Conservation (phyloP, 2,113 vertebrate species). For the Hyaena hyaena region DNA sequence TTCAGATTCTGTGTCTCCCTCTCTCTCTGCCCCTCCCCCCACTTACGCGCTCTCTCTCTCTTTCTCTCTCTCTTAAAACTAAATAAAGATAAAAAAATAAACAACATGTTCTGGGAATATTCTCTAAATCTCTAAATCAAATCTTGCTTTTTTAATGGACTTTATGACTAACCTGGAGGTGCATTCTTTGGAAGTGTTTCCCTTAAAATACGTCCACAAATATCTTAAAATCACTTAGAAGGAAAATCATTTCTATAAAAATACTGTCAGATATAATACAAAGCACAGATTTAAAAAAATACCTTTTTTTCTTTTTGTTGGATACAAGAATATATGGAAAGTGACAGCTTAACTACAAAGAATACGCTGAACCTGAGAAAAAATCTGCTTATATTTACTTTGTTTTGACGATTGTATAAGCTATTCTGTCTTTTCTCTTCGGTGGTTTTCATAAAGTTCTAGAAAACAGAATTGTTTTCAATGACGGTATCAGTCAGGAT, state of each 20-base stretch:
- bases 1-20: too few species aligned
- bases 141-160: background rate
- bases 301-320: conserved; percentile 25
- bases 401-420: background rate
- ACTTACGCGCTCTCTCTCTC: too few species aligned
- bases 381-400: background rate
- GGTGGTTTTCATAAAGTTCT: conserved; percentile 44
- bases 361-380: background rate
- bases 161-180: conserved; percentile 20
- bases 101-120: background rate
- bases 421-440: background rate
- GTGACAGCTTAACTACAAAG: conserved; percentile 33
- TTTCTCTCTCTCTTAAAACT: too few species aligned
- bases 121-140: background rate
- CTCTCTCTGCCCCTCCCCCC: too few species aligned
- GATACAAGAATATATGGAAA: conserved; percentile 35
- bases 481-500: background rate
- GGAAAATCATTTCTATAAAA: conserved; percentile 46
- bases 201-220: background rate
- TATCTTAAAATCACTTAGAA: conserved; percentile 19
- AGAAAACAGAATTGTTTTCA: conserved; percentile 45
- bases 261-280: conserved; percentile 14
- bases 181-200: conserved; percentile 1
- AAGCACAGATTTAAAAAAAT: conserved; percentile 1
- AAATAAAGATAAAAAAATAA: background rate